These are phyloP conservation scores for Lottia scabra DNA, from an alignment of 2,888 invertebrate genomes.

Conservation along the genomic window DNA sequence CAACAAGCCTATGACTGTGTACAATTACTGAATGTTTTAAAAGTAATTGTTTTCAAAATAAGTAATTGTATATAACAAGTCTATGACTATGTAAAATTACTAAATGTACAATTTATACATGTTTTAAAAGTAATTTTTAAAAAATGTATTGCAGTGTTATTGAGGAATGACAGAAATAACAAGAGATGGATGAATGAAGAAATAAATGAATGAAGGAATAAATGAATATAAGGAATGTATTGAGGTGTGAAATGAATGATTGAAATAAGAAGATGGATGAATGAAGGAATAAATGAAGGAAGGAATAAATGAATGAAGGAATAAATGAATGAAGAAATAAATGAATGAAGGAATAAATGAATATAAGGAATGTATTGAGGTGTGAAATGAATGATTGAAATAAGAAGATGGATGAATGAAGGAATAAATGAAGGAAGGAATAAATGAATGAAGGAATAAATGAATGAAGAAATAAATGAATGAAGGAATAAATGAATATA, in stretches of 20 bases:
- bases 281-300: background rate
- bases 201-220: background rate
- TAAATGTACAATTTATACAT: no score
- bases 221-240: background rate
- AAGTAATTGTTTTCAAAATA: no score
- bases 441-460: slow-evolving; percentile 11
- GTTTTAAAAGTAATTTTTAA: background rate
- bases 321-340: background rate
- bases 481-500: no score
- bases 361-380: no score
- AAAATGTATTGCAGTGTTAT: slow-evolving; percentile 5
- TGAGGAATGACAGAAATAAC: slow-evolving; percentile 9
- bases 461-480: no score
- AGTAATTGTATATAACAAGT: no score
- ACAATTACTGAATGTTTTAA: no score
- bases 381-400: no score
- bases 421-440: background rate
- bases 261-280: background rate
- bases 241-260: slow-evolving; percentile 11
- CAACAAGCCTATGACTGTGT: no score
- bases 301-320: slow-evolving; percentile 2
- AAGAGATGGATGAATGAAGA: background rate
- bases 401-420: no score
- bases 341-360: slow-evolving; percentile 6
- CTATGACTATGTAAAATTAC: no score